Conservation (phyloP, 2,888 invertebrate genomes). For the Busseola fusca region DNA sequence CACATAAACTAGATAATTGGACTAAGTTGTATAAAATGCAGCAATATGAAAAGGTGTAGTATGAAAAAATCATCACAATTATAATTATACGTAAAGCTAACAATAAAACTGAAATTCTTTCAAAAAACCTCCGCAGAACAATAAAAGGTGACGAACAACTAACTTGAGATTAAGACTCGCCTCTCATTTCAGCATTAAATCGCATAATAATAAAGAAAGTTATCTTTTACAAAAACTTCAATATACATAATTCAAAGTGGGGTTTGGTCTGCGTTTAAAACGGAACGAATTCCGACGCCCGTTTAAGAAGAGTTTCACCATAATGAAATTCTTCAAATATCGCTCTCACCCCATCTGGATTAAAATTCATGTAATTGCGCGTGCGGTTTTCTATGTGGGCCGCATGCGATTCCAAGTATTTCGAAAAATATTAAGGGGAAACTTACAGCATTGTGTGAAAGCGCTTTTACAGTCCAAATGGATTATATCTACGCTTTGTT, state of each 20-base stretch:
- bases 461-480: constrained; percentile 36
- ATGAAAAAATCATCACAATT: not conserved
- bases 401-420: constrained; percentile 60
- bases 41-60: not conserved
- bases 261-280: constrained; percentile 77
- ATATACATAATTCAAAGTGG: constrained; percentile 74
- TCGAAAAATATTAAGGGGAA: constrained; percentile 58
- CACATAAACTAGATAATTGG: constrained; percentile 16
- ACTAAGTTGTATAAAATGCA: constrained; percentile 5
- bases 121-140: constrained; percentile 28
- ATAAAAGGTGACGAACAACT: constrained; percentile 54
- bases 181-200: constrained; percentile 70
- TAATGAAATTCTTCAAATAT: constrained; percentile 88
- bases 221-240: constrained; percentile 79
- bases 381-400: constrained; percentile 68
- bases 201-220: constrained; percentile 76
- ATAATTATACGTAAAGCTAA: constrained; percentile 21
- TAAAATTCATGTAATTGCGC: constrained; percentile 83
- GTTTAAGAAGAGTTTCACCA: constrained; percentile 80
- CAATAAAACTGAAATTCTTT: constrained; percentile 19
- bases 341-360: constrained; percentile 75
- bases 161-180: constrained; percentile 58
- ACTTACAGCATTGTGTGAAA: constrained; percentile 43
- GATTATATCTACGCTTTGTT: constrained; percentile 55
- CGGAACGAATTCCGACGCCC: constrained; percentile 80